Percentiles rank a stretch among this genome's conserved stretches.
Conservation (phyloP, 2,888 invertebrate species). For the Leucoma salicis region DNA sequence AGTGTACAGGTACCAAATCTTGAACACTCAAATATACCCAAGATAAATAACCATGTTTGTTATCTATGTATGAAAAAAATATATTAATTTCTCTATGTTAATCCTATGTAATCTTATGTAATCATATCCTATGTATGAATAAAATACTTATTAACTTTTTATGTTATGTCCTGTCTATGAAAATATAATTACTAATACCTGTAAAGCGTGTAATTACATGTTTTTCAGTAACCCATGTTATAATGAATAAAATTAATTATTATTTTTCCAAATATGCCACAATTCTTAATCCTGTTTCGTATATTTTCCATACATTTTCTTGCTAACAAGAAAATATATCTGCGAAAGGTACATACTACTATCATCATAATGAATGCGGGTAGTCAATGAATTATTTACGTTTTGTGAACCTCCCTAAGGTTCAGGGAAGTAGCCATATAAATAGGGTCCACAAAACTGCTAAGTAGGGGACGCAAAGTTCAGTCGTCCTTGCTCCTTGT, state of each 20-base stretch:
- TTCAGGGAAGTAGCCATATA: slow-evolving; percentile 25
- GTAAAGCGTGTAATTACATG: too few species aligned
- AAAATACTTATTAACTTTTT: too few species aligned
- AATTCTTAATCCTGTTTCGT: neutral
- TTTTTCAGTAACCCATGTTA: neutral
- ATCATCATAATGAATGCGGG: slow-evolving; percentile 48
- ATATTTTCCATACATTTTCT: slow-evolving; percentile 3
- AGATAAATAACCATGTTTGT: too few species aligned
- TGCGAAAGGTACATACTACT: slow-evolving; percentile 11
- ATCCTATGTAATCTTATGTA: too few species aligned
- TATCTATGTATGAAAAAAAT: too few species aligned
- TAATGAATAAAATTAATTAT: neutral
- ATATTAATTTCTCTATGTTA: too few species aligned
- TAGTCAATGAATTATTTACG: slow-evolving; percentile 52
- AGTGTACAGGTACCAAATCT: too few species aligned
- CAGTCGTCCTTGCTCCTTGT: slow-evolving; percentile 23
- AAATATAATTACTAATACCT: too few species aligned
- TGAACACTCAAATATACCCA: too few species aligned
- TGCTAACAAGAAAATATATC: slow-evolving; percentile 3
- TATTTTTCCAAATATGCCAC: neutral
- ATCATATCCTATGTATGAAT: too few species aligned
- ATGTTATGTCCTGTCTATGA: too few species aligned
- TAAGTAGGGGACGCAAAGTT: slow-evolving; percentile 28
- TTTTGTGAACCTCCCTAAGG: slow-evolving; percentile 25
- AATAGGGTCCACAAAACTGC: slow-evolving; percentile 25